Evolutionary conservation across 1,140 invertebrate species (phyloP), one percentile per base, ranked within the genome.

Genomic region (Musca domestica): DNA sequence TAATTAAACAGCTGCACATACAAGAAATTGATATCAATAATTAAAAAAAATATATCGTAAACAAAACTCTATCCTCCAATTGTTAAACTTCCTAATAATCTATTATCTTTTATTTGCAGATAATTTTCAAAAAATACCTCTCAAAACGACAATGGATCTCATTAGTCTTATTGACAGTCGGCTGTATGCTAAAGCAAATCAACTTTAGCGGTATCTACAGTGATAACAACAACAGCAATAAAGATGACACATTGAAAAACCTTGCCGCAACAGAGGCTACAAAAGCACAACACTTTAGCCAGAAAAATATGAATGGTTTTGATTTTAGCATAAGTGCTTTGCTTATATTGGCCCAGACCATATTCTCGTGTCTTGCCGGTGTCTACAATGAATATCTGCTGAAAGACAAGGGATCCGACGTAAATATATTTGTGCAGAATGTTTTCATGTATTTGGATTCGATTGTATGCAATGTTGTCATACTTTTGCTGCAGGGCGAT

Each of bases 341-440:
- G 14, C 87, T 93, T 10, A 93, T 95, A 70, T 83, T 89, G 69
- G 87, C 92, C 48, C 90, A 98, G 88, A 91, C 94, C 27, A 88
- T 96, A 69, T 96, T 92, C 74, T 98, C 95, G 0, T 98, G 95
- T 72, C 84, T 96, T 72, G 96, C 96, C 15, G 95, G 96, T 17
- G 96, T 98, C 12, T 98, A 98, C 81, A 98, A 98, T 82, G 96
- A 98, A 82, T 96, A 95, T 83, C 83, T 98, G 47, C 83, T 98
- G 0, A 98, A 98, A 85, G 89, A 88, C 27, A 88, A 90, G 71
- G 93, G 92, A 25, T 87, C 88, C 14, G 88, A 91, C 71, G 89
- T 96, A 0, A 91, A 96, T 80, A 92, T 98, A 71, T 95, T 95
- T 83, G 82, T 97, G 68, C 96, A 98, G 84, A 98, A 98, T 84